Percentiles rank a stretch among this genome's conserved stretches.
These are phyloP conservation scores for Ostrea denselamellosa DNA, from an alignment of 1,140 invertebrate species.

Conservation along the genomic window DNA sequence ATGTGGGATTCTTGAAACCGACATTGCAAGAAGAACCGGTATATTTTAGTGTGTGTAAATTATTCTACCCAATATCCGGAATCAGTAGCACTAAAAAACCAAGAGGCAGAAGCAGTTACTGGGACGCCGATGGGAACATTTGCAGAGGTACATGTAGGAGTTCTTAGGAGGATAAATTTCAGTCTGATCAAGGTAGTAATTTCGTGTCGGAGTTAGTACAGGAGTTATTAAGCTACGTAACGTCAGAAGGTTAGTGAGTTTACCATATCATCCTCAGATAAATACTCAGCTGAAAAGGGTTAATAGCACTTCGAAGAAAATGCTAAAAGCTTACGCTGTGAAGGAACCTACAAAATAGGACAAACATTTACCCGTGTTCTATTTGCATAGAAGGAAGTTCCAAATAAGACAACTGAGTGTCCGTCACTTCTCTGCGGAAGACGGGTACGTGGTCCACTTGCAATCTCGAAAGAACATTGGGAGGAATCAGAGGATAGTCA, in stretches of 20 bases:
- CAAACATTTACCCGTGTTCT: too few relatives aligned
- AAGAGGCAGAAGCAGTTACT: conserved; percentile 56
- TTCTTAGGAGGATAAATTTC: too few relatives aligned
- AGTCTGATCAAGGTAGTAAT: conserved; percentile 79
- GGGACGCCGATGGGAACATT: too few relatives aligned
- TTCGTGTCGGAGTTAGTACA: conserved; percentile 68
- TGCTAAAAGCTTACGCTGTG: conserved; percentile 15
- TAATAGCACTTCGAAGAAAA: conserved; percentile 42
- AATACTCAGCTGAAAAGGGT: conserved; percentile 42
- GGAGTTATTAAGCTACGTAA: too few relatives aligned
- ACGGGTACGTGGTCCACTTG: conserved; percentile 19
- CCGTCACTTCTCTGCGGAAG: conserved; percentile 45
- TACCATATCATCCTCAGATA: conserved; percentile 38
- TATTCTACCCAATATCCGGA: conserved; percentile 61
- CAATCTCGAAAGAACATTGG: conserved; percentile 42
- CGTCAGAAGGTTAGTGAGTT: too few relatives aligned
- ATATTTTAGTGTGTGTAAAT: conserved; percentile 42
- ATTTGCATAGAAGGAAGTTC: conserved; percentile 47
- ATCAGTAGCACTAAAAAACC: too few relatives aligned
- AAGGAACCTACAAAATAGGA: too few relatives aligned
- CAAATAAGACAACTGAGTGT: conserved; percentile 21
- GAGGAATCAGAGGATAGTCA: conserved; percentile 24
- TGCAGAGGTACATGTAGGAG: too few relatives aligned
- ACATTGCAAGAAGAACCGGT: conserved; percentile 25
- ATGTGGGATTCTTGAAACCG: conserved; percentile 27